Evolutionary conservation across 2,113 vertebrate genomes (phyloP).

Genomic region (Paradisaea rubra): DNA sequence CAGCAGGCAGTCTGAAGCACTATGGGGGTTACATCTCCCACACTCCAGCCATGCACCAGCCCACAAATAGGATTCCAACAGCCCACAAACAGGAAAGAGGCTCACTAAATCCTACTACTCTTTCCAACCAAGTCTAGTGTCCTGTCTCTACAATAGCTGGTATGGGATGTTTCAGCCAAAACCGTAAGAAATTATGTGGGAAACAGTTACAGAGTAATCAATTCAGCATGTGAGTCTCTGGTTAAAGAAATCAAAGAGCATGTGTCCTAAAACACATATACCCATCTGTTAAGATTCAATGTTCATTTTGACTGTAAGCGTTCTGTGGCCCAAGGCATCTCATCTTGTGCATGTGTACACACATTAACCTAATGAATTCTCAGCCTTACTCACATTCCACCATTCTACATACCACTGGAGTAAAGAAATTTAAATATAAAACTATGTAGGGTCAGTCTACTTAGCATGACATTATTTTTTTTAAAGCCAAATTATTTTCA

Average conservation of each 20-base stretch:
- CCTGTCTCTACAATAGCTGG: neutral
- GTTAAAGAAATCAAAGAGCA: neutral
- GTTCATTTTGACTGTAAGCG: neutral
- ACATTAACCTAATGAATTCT: neutral
- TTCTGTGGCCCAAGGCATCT: neutral
- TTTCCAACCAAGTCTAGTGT: neutral
- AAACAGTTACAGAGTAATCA: neutral
- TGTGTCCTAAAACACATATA: neutral
- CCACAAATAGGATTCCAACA: neutral
- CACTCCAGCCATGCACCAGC: rapidly evolving
- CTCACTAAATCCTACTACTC: neutral
- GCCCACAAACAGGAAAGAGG: neutral
- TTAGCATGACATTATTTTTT: neutral
- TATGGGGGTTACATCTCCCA: neutral
- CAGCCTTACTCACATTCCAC: neutral
- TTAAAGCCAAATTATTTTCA: neutral
- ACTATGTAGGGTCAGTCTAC: neutral
- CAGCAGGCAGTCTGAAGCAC: rapidly evolving
- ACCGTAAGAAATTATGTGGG: neutral
- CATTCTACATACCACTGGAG: neutral
- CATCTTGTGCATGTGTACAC: neutral
- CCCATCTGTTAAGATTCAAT: neutral
- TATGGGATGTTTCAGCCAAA: neutral
- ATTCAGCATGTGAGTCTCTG: neutral
- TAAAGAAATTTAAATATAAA: neutral